These are phyloP conservation scores for Nephrocerus scutellatus DNA, from an alignment of 2,888 invertebrate genomes.

Conservation along the genomic window DNA sequence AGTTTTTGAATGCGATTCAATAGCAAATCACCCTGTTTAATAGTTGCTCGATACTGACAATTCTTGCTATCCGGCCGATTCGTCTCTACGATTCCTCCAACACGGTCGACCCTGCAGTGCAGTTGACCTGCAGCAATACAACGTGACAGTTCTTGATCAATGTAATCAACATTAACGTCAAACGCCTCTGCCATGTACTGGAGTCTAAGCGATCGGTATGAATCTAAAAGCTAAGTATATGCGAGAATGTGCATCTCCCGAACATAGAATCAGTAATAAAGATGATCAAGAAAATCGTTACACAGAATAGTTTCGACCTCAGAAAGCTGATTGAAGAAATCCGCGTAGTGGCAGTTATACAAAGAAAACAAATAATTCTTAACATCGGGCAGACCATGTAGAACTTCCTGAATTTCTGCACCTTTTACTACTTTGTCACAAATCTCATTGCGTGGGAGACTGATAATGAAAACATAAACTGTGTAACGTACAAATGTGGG, in stretches of 20 bases:
- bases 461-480: conserved; percentile 70
- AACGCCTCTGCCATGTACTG: conserved; percentile 92
- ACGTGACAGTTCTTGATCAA: conserved; percentile 75
- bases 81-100: conserved; percentile 88
- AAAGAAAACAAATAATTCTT: too few relatives aligned
- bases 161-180: conserved; percentile 83
- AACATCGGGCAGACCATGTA: conserved; percentile 58
- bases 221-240: conserved; percentile 88
- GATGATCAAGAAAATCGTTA: conserved; percentile 79
- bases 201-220: conserved; percentile 85
- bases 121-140: conserved; percentile 92
- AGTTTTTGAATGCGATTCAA: conserved; percentile 94
- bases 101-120: conserved; percentile 93
- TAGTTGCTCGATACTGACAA: conserved; percentile 85
- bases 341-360: conserved; percentile 81
- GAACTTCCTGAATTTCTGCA: conserved; percentile 67
- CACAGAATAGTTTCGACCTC: conserved; percentile 72
- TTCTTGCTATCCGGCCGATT: conserved; percentile 80
- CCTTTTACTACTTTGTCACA: conserved; percentile 68
- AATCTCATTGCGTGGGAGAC: conserved; percentile 65
- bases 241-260: conserved; percentile 92
- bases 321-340: conserved; percentile 68
- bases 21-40: conserved; percentile 92
- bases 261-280: conserved; percentile 91
- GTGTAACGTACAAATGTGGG: conserved; percentile 72